Evolutionary conservation across 2,797 vertebrate genomes (phyloP).

Genomic region (Acestrorhynchus altus): DNA sequence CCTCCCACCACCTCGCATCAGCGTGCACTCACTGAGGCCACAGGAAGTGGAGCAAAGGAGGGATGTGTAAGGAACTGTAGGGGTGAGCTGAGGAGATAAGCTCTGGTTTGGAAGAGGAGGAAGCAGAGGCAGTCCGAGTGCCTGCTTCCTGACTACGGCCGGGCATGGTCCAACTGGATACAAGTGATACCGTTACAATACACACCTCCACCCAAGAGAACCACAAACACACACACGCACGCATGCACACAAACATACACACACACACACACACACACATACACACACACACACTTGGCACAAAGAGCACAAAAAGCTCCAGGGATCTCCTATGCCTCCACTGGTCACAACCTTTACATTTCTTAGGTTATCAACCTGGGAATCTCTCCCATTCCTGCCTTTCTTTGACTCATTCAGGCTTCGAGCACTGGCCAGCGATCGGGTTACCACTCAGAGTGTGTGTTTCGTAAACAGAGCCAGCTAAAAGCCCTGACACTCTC

Average conservation of each 20-base stretch:
- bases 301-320: slow-evolving; percentile 75
- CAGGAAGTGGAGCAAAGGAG: slow-evolving; percentile 87
- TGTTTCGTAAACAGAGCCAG: slow-evolving; percentile 62
- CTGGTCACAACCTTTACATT: slow-evolving; percentile 75
- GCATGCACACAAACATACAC: slow-evolving; percentile 34
- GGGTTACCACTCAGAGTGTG: slow-evolving; percentile 71
- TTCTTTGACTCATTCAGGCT: slow-evolving; percentile 77
- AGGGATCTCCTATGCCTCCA: slow-evolving; percentile 64
- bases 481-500: slow-evolving; percentile 59
- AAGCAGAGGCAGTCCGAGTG: slow-evolving; percentile 54
- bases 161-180: slow-evolving; percentile 78
- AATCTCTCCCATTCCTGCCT: slow-evolving; percentile 82
- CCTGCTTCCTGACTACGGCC: slow-evolving; percentile 81
- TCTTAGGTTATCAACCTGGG: slow-evolving; percentile 83
- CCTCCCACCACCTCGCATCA: slow-evolving; percentile 43
- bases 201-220: slow-evolving; percentile 34
- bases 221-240: slow-evolving; percentile 46
- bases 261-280: slow-evolving; percentile 43
- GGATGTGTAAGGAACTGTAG: slow-evolving; percentile 86
- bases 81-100: slow-evolving; percentile 72
- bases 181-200: slow-evolving; percentile 60
- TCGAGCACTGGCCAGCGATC: slow-evolving; percentile 70
- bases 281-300: slow-evolving; percentile 64
- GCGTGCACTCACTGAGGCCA: slow-evolving; percentile 74
- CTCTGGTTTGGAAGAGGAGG: slow-evolving; percentile 64